These are phyloP conservation scores for Coenonympha glycerion DNA, from an alignment of 2,888 invertebrate genomes.

Conservation along the genomic window DNA sequence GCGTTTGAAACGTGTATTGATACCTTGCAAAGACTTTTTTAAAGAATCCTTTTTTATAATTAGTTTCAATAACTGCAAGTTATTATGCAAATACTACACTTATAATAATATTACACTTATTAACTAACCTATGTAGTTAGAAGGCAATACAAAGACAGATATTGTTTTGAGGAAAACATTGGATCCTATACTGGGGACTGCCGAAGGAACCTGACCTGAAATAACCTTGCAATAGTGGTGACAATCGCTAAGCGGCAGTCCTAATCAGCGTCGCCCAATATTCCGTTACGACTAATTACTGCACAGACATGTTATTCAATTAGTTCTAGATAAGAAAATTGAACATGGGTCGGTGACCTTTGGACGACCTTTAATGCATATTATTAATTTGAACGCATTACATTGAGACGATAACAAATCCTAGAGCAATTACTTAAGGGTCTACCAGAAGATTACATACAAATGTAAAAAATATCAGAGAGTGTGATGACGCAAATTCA, in stretches of 20 bases:
- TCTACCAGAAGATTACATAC: too few relatives aligned
- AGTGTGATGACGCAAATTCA: too few relatives aligned
- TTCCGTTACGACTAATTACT: conserved; percentile 32
- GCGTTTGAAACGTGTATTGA: too few relatives aligned
- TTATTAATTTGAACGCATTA: background rate
- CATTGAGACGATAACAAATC: background rate
- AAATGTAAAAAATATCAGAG: too few relatives aligned
- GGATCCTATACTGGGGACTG: background rate
- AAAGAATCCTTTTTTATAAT: too few relatives aligned
- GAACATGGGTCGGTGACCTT: conserved; percentile 23
- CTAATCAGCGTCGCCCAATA: conserved; percentile 26
- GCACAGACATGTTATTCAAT: conserved; percentile 32
- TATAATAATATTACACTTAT: background rate
- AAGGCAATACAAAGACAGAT: background rate
- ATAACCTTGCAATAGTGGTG: background rate
- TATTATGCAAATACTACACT: background rate
- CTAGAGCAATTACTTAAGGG: background rate
- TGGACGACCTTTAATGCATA: conserved; percentile 17
- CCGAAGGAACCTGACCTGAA: conserved; percentile 6
- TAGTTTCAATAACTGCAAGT: too few relatives aligned
- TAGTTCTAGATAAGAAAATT: conserved; percentile 29
- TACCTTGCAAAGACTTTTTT: too few relatives aligned
- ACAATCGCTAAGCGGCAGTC: conserved; percentile 1
- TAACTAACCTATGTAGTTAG: background rate
- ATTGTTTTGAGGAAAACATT: conserved; percentile 18